Evolutionary conservation across 1,140 invertebrate genomes (phyloP), one percentile per base, ranked within the genome.

Genomic region (Ips typographus): DNA sequence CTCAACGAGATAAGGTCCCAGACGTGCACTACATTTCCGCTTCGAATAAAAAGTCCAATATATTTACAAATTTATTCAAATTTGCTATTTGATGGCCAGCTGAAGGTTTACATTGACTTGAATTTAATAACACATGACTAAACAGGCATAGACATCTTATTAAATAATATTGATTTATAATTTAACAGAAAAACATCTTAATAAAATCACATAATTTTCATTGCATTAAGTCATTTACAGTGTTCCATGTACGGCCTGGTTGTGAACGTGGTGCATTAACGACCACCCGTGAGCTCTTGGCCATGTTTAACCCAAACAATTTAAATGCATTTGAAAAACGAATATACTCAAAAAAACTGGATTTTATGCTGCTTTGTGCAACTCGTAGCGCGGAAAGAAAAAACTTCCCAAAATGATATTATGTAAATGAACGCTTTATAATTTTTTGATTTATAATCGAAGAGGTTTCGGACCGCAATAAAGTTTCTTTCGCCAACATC

Each of bases 31-130:
- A 52, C 47, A 40, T 52, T 49, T 63, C 61, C 49, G 44, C n/a
- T 51, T 39, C 5, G 40, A 52, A 38, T 39, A 63, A 61, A 63
- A 63, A 40, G 7, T 22, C 7, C 47, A 40, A 63, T 63, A 51
- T 63, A 52, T 63, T 63, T 63, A 63, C 61, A 52, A 63, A 63
- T 63, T 49, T 63, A 52, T 63, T 52, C 61, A 63, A 63, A 63
- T 63, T 63, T 52, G 7, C 8, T 52, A 22, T 63, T 49, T 52
- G 61, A 59, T 59, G 8, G 5, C 52, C 22, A 22, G 22, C 22
- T 22, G 22, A 22, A 22, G 22, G 22, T 22, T 22, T 22, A 22
- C 22, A 22, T 22, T 22, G 22, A 22, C 22, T 22, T 22, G 22
- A 22, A 22, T 22, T 22, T 22, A 22, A 22, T 22, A 22, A 22